These are phyloP conservation scores for Actenoides lindsayi DNA, from an alignment of 2,113 vertebrate genomes.

Conservation along the genomic window DNA sequence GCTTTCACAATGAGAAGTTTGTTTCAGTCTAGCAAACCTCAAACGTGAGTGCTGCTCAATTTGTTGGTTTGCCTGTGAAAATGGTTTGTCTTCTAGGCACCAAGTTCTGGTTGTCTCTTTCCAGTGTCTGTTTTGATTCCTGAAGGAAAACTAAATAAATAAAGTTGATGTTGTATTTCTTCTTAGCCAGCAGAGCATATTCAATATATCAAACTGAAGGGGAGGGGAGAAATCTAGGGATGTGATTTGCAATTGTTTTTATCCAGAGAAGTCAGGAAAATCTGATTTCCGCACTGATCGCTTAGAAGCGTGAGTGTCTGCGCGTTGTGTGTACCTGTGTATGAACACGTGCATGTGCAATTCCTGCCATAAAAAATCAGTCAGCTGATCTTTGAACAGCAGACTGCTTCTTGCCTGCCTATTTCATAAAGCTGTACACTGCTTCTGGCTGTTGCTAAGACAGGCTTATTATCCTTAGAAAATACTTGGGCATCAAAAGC, in stretches of 20 bases:
- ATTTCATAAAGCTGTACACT: not conserved
- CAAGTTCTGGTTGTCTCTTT: not conserved
- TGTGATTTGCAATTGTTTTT: not conserved
- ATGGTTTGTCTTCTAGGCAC: not conserved
- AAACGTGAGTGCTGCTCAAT: not conserved
- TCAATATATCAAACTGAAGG: not conserved
- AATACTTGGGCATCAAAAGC: not conserved
- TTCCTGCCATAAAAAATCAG: not conserved
- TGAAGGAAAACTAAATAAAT: not conserved
- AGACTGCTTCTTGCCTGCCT: not conserved
- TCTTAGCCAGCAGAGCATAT: not conserved
- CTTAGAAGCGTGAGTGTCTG: no score
- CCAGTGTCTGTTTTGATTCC: not conserved
- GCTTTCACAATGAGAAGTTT: not conserved
- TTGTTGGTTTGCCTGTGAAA: not conserved
- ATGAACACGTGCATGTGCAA: not conserved
- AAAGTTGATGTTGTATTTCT: not conserved
- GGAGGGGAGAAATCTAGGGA: not conserved
- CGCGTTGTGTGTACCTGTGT: not conserved
- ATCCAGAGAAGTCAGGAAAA: not conserved
- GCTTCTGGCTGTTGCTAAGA: not conserved
- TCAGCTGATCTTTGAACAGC: not conserved
- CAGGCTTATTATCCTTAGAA: not conserved
- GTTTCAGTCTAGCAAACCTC: not conserved
- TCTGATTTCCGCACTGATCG: not conserved